Evolutionary conservation across 2,888 invertebrate species (phyloP).

Genomic region (Argyra leucocephala): DNA sequence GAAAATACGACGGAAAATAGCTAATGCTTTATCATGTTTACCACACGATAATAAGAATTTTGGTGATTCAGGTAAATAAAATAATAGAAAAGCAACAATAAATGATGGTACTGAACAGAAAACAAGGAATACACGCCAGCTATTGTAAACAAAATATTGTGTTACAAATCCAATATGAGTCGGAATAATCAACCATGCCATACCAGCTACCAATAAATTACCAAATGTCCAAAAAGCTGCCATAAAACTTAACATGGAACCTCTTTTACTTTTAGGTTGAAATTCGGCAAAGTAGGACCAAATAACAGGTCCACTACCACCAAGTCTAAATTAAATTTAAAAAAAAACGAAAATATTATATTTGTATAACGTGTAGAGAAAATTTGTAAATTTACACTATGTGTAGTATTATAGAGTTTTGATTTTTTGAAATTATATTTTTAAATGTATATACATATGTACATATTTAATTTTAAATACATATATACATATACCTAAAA

Average conservation of each 20-base stretch:
- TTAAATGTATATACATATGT: too few species aligned
- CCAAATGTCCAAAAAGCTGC: constrained; percentile 93
- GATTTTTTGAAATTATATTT: not conserved
- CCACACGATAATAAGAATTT: constrained; percentile 76
- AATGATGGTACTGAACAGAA: constrained; percentile 84
- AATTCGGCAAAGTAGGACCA: constrained; percentile 94
- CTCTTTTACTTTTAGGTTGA: constrained; percentile 81
- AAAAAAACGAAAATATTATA: not conserved
- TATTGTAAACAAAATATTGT: constrained; percentile 68
- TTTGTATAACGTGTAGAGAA: too few species aligned
- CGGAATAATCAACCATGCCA: constrained; percentile 66
- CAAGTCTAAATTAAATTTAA: constrained; percentile 32
- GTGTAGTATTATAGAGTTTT: not conserved
- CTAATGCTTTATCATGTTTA: constrained; percentile 67
- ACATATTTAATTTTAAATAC: too few species aligned
- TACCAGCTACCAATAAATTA: constrained; percentile 81
- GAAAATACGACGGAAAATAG: constrained; percentile 72
- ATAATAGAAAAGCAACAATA: constrained; percentile 70
- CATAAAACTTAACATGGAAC: constrained; percentile 87
- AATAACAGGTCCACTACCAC: constrained; percentile 66
- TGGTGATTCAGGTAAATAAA: constrained; percentile 82
- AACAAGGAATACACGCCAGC: constrained; percentile 84
- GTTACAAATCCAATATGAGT: constrained; percentile 59
- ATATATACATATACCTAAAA: too few species aligned
- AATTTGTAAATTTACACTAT: not conserved